Evolutionary conservation across 23 tunicate genomes (phyloP), one percentile per base, ranked within the genome.

Genomic region (Halocynthia roretzi): DNA sequence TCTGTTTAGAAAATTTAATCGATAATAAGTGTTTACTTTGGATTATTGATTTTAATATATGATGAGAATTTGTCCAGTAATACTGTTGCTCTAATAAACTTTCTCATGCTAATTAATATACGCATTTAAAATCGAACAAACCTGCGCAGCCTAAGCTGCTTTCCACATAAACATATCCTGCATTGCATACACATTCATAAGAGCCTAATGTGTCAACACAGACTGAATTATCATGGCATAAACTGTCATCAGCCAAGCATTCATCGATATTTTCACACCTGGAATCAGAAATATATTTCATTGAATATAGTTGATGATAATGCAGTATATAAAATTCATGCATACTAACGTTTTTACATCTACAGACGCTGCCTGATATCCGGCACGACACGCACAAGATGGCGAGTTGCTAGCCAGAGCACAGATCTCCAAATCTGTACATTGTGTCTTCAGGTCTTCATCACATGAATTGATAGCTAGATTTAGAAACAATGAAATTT

Each of bases 211-310:
- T 83, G 61, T 89, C 96, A 40, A 80, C 61, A 62, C 96, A 89
- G 11, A 19, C 61, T 5, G 96, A 75, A 0, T 74, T 56, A 15
- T 52, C 75, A 17, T 68, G 61, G 51, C 96, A 89, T 18, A 83
- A 66, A 49, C 62, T 65, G 8, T 54, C 55, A 8, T 79, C 23
- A 40, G 77, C 76, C 11, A 23, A 15, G 62, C 96, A 89, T 80
- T 89, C 96, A 60, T 89, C 62, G 17, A 89, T 84, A 52, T 89
- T 89, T 23, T 50, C 61, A 61, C 96, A 89, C 0, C 96, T 88
- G 61, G 4, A 48, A 40, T 7, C 2, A 17, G 53, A 70, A 50
- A 22, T 1, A 18, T 68, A 31, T 0, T 4, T 31, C 44, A 31
- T 31, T 4, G 44, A 4, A 31, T 31, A 31, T 31, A 31, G 44